Conservation (phyloP, 2,888 invertebrate genomes). For the Gisinianus flammeolus region DNA sequence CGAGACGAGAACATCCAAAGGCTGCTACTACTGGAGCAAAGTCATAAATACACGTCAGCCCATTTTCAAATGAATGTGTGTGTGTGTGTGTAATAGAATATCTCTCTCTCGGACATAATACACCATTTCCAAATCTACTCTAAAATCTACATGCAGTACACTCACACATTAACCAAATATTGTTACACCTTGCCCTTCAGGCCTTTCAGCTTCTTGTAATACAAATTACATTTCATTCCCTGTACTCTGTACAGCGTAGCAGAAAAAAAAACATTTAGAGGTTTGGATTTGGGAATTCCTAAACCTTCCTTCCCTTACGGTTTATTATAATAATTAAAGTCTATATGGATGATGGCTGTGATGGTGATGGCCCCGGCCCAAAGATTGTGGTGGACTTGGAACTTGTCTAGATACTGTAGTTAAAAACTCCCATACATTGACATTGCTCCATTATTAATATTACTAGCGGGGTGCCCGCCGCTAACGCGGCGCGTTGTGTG, state of each 20-base stretch:
- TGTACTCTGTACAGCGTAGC: background rate
- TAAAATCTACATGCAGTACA: background rate
- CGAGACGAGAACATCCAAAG: background rate
- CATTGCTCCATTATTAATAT: too few relatives aligned
- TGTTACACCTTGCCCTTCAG: background rate
- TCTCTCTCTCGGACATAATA: background rate
- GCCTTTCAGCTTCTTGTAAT: background rate
- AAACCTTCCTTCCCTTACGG: background rate
- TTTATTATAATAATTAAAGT: background rate
- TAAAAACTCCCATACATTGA: too few relatives aligned
- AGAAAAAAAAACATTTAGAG: background rate
- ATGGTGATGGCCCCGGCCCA: too few relatives aligned
- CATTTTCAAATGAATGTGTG: background rate
- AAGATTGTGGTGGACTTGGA: too few relatives aligned
- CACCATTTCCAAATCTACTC: background rate
- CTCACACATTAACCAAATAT: background rate
- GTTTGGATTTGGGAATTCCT: background rate
- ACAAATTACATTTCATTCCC: background rate
- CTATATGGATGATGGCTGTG: too few relatives aligned
- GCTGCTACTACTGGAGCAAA: slow-evolving; percentile 2
- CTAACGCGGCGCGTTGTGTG: too few relatives aligned
- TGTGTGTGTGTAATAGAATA: background rate
- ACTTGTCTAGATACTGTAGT: too few relatives aligned
- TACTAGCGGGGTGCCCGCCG: too few relatives aligned
- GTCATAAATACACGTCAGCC: slow-evolving; percentile 4